phyloP scores from a whole-genome alignment of 1,140 invertebrate genomes.

The Apis laboriosa region DNA sequence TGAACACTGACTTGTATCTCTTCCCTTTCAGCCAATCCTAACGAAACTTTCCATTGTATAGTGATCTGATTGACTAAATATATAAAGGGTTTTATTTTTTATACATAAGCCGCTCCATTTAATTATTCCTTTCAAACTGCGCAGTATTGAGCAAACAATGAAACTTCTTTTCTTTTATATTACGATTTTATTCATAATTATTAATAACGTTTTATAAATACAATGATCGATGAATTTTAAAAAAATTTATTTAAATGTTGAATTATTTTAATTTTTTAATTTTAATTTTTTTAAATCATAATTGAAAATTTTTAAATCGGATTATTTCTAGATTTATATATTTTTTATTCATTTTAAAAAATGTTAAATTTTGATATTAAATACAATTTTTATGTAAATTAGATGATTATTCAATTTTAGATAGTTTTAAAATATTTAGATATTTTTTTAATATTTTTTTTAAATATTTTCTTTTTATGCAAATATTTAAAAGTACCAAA shows the following conservation, averaged over 20 bases:
- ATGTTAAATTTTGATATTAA: neutral
- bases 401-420: neutral
- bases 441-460: no score
- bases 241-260: neutral
- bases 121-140: slow-evolving; percentile 10
- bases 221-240: neutral
- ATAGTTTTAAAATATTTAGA: neutral
- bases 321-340: neutral
- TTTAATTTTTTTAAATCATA: neutral
- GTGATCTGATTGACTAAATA: neutral
- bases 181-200: neutral
- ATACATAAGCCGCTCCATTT: neutral
- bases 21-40: neutral
- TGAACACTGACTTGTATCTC: neutral
- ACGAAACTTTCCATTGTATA: neutral
- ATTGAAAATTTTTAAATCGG: neutral
- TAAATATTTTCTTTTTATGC: neutral
- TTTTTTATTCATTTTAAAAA: neutral
- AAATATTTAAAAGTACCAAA: neutral
- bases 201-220: neutral
- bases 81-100: neutral
- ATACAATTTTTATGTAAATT: neutral
- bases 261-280: no score
- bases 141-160: neutral
- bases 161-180: neutral